Evolutionary conservation across 2,797 vertebrate species (phyloP), one percentile per base, ranked within the genome.

Genomic region (Sylvia borin): DNA sequence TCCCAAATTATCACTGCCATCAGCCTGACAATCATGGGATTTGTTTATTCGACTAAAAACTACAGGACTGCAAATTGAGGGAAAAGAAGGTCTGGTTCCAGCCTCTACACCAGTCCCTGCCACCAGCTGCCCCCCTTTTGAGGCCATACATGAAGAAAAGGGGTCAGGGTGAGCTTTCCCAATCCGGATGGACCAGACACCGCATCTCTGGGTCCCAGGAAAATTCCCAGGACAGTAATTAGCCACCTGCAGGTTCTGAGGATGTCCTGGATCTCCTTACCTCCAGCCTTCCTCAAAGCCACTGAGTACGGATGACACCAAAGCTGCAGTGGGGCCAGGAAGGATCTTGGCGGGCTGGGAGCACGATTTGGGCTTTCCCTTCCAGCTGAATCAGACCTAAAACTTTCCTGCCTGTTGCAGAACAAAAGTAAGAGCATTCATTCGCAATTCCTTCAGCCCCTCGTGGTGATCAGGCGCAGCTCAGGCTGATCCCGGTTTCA

Each of bases 311-410:
- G 43, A 7, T 1, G 2, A 4, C 66, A 34, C 4, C 50, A 18
- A 50, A 43, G 4, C 27, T 29, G 15, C 27, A 2, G 0, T 3
- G 12, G 25, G 42, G 16, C 12, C 0, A 0, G 4, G 2, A 51
- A 10, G 4, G 32, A 32, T 7, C 20, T 27, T 9, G 10, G 10
- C 2, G 2, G 3, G 27, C 29, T 6, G 5, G 8, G 21, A 88
- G 16, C 57, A n/a, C 24, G 40, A n/a, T 24, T 0, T 8, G 57
- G 20, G 21, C 6, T 88, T 84, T 74, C 50, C 34, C 57, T 80
- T 78, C 57, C 81, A 34, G 43, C 27, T 43, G 54, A 68, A 66
- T 5, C 20, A 13, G 16, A 60, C 42, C 5, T 9, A 11, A 65
- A 80, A 31, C 19, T 16, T 40, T 32, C 71, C 62, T 43, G 61